Evolutionary conservation across 2,797 vertebrate species (phyloP).

Genomic region (Todus mexicanus): DNA sequence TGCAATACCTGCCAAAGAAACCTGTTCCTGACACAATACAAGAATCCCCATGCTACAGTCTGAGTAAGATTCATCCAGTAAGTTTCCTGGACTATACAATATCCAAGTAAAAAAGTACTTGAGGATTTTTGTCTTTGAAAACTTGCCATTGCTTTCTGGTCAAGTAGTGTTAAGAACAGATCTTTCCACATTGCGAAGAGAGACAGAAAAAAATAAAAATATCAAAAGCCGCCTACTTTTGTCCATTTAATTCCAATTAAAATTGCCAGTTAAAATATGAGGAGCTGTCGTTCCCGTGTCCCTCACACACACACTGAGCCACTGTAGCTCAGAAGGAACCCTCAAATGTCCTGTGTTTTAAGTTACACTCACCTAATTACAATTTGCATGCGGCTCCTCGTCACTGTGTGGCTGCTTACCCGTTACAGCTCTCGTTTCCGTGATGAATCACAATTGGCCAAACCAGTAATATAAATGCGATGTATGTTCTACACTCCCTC

Average conservation of each 20-base stretch:
- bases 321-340: neutral
- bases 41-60: neutral
- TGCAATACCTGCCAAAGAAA: neutral
- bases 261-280: neutral
- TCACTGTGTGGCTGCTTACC: constrained; percentile 45
- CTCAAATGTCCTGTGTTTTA: constrained; percentile 7
- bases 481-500: constrained; percentile 45
- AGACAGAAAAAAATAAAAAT: neutral
- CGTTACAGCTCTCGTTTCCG: constrained; percentile 49
- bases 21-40: neutral
- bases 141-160: neutral
- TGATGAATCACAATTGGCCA: constrained; percentile 59
- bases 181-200: neutral
- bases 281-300: neutral
- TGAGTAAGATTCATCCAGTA: neutral
- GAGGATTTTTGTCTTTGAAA: neutral
- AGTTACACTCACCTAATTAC: constrained; percentile 39
- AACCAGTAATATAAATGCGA: constrained; percentile 69
- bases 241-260: neutral
- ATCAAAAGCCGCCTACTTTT: neutral
- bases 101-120: neutral
- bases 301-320: neutral
- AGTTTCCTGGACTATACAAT: neutral
- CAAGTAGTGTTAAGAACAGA: neutral
- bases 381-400: constrained; percentile 42